Conservation (phyloP, 2,797 vertebrate genomes). For the Adelosebastes latens region DNA sequence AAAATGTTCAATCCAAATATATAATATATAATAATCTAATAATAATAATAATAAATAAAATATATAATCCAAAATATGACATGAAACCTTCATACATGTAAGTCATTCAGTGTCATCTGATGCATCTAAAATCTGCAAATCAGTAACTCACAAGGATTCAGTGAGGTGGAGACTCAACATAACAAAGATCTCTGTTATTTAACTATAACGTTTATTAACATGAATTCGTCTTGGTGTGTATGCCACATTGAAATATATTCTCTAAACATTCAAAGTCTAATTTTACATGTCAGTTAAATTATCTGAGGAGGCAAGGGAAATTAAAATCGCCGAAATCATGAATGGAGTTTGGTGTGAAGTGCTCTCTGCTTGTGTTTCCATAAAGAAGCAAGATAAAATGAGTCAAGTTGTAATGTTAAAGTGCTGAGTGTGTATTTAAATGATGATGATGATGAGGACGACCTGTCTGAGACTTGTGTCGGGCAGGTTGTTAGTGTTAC, state of each 20-base stretch:
- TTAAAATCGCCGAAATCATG: background rate
- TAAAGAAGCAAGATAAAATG: background rate
- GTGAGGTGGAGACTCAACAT: background rate
- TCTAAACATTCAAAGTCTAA: rapidly evolving
- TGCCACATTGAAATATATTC: background rate
- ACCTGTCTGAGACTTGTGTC: background rate
- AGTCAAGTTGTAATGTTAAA: no score
- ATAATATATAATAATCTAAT: no score
- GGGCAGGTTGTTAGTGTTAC: background rate
- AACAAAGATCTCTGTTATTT: background rate
- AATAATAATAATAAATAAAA: no score
- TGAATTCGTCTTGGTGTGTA: background rate
- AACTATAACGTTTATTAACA: background rate
- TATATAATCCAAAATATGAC: background rate
- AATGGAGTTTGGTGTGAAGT: background rate
- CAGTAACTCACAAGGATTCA: no score
- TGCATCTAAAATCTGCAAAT: background rate
- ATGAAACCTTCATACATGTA: background rate
- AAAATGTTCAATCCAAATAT: background rate
- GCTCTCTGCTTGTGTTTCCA: background rate
- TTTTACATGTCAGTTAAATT: background rate
- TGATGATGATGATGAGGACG: background rate
- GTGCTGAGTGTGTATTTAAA: background rate
- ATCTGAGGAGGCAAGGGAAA: background rate
- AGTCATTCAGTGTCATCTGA: no score